These are phyloP conservation scores for Vanessa cardui DNA, from an alignment of 2,888 invertebrate species.

Conservation along the genomic window DNA sequence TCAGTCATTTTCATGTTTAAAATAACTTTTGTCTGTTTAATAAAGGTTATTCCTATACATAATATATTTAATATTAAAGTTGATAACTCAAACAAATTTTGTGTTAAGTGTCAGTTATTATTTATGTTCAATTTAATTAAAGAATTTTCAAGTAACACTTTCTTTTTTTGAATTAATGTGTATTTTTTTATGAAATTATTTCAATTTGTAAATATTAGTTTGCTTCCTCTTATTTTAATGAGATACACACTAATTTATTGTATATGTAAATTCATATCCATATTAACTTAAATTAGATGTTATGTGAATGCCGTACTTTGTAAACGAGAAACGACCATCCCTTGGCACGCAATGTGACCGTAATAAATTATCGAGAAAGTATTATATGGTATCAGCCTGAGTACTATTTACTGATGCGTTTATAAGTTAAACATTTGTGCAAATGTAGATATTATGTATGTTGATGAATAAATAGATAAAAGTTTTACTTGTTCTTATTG, in stretches of 20 bases:
- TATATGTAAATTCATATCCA: constrained; percentile 69
- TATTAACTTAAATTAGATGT: constrained; percentile 64
- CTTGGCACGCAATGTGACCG: constrained; percentile 54
- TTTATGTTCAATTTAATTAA: constrained; percentile 12
- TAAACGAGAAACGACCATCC: constrained; percentile 33
- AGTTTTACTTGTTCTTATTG: constrained; percentile 55
- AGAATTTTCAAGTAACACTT: constrained; percentile 17
- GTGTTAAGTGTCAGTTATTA: constrained; percentile 21
- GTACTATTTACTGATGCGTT: constrained; percentile 70
- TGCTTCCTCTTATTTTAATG: constrained; percentile 59
- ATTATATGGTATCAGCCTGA: constrained; percentile 66
- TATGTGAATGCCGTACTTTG: constrained; percentile 63
- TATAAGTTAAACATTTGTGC: constrained; percentile 78
- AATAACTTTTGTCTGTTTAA: constrained; percentile 15
- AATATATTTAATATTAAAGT: constrained; percentile 18
- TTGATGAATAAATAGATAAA: constrained; percentile 83
- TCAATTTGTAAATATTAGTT: constrained; percentile 77
- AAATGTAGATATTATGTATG: constrained; percentile 83
- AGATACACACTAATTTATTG: constrained; percentile 66
- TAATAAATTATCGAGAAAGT: constrained; percentile 64
- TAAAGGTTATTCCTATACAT: constrained; percentile 19
- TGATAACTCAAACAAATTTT: constrained; percentile 2
- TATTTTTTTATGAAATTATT: constrained; percentile 46
- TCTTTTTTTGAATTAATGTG: constrained; percentile 28
- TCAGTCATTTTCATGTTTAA: constrained; percentile 10